Evolutionary conservation across 1,140 invertebrate species (phyloP), one percentile per base, ranked within the genome.

Genomic region (Chelonus insularis): DNA sequence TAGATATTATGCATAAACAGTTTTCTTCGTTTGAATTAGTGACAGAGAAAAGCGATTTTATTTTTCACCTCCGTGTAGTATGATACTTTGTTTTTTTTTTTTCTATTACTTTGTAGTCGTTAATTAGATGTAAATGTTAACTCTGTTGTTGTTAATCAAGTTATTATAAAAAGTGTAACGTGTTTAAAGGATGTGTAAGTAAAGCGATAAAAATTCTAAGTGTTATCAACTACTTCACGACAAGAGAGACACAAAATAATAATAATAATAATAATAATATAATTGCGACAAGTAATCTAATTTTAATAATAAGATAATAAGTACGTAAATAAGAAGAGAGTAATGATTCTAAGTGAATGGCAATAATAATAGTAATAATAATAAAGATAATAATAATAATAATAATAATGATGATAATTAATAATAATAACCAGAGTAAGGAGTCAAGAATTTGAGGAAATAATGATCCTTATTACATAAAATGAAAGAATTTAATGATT

Each of bases 231-330:
- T 71, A 71, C 50, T 57, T 66, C 61, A 54, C 62, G 65, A 72
- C 66, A 57, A 68, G 62, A 69, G 63, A 60, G 64, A 60, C 65
- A 71, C 63, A 70, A 67, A 60, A 69, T 69, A 72, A 66, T 64
- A 65, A 59, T 68, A 66, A 20, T 58, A 59, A 67, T 67, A 59
- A 68, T 64, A 64, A 68, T 68, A 62, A 65, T 67, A 20, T 47
- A 20, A 47, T 39, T 39, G 37, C 47, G 47, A 50, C 4, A 23
- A n/a, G 12, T 12, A 18, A 23, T 50, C 47, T 50, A 50, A 23
- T 23, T 50, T 23, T 50, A 23, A n/a, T 23, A 4, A n/a, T n/a
- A n/a, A n/a, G n/a, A n/a, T 39, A 39, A 11, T 50, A 50, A 50
- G 47, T 50, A 50, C 47, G 25, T 50, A 50, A 50, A 23, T 23